Evolutionary conservation across 2,888 invertebrate genomes (phyloP), one percentile per base, ranked within the genome.

Genomic region (Helobdella robusta): DNA sequence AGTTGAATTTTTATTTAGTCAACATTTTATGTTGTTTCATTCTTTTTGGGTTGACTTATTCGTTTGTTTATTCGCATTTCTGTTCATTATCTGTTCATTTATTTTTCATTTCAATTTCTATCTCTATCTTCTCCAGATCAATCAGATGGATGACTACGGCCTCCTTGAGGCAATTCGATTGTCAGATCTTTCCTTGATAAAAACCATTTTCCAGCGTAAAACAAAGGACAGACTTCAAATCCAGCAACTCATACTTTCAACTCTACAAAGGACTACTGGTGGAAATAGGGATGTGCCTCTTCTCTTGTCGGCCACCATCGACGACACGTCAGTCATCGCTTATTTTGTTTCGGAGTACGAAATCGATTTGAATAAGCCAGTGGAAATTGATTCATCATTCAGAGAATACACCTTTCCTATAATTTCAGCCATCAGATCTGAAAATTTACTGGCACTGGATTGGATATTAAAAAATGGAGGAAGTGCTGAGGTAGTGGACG

Each of bases 341-440:
- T 71, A 66, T 40, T 52, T 72, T 30, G 60, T 70, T 4, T 36
- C 23, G 18, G 69, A 70, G 20, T 69, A 68, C 18, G 52, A 56
- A 6, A 61, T 67, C 28, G 66, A 72, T 48, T 34, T 71, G 25
- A 72, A 72, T 65, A 67, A 65, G 48, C 64, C 69, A 20, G 59
- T 66, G 28, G 54, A 69, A 59, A 54, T 64, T 28, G 67, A 65
- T 25, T 20, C 44, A 1, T 67, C 67, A 28, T 23, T 58, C 18
- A 30, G 59, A 5, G 71, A 71, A 66, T 15, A 46, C 23, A 67
- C 64, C 3, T 69, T 66, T 3, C 63, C 66, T 2, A 59, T 71
- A 48, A 62, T 69, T 0, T 32, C 59, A 0, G 72, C 71, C 18
- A 70, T 70, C 15, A 59, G 64, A 25, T 32, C 58, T 15, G 64